Evolutionary conservation across 2,113 vertebrate genomes (phyloP).

Genomic region (Thomomys bottae): DNA sequence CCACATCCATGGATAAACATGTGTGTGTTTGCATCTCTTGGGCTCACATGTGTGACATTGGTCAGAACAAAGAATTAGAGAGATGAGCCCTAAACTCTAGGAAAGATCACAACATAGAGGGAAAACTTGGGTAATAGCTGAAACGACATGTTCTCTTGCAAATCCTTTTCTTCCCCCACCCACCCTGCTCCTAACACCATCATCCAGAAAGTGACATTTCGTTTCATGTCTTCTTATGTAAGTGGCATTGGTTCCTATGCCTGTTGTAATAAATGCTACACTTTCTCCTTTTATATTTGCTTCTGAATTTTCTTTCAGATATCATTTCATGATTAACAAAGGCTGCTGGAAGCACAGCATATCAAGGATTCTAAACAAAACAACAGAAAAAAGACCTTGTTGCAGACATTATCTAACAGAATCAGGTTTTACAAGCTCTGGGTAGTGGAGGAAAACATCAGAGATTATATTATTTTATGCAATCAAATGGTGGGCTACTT

Average conservation of each 20-base stretch:
- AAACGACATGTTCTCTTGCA: accelerated
- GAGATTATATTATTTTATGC: neutral
- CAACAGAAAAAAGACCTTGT: neutral
- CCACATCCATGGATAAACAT: neutral
- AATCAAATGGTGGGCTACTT: neutral
- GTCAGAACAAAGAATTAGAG: neutral
- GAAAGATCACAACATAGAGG: neutral
- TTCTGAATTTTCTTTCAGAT: neutral
- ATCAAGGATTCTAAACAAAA: neutral
- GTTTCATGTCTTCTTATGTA: accelerated
- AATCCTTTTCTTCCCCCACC: neutral
- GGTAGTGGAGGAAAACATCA: too few relatives aligned
- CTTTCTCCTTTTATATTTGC: neutral
- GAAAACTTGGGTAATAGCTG: neutral
- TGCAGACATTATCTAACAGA: neutral
- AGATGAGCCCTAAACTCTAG: neutral
- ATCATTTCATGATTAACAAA: neutral
- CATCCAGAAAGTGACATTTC: neutral
- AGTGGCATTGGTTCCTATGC: accelerated
- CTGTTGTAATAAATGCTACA: neutral
- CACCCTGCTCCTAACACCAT: neutral
- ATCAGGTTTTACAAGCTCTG: too few relatives aligned
- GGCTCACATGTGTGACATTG: neutral
- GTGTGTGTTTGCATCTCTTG: accelerated
- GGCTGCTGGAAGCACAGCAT: neutral